phyloP scores from a whole-genome alignment of 2,888 invertebrate genomes.

The Eurytoma adleriae region DNA sequence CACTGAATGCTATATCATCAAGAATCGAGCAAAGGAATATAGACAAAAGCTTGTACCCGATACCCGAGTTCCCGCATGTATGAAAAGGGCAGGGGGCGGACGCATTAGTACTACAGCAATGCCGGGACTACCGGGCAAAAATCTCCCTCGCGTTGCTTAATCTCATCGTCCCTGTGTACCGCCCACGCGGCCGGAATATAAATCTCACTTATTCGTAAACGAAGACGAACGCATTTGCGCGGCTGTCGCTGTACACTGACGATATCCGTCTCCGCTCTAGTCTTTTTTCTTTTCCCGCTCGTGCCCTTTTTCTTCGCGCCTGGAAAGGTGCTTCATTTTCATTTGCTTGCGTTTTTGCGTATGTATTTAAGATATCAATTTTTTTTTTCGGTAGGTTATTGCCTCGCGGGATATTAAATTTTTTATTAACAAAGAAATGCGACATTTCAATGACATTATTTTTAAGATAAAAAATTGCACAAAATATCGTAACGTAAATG shows the following conservation, averaged over 20 bases:
- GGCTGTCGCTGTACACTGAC: not conserved
- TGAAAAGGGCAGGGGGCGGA: not conserved
- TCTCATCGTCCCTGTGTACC: slow-evolving; percentile 12
- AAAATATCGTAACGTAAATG: too few species aligned
- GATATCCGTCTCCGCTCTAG: not conserved
- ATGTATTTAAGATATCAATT: too few species aligned
- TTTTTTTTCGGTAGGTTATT: too few species aligned
- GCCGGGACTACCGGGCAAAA: not conserved
- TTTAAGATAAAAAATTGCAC: too few species aligned
- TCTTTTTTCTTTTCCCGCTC: not conserved
- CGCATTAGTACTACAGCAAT: not conserved
- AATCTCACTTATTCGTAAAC: slow-evolving; percentile 39
- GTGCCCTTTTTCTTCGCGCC: not conserved
- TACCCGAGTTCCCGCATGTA: too few species aligned
- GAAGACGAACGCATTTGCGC: slow-evolving; percentile 38
- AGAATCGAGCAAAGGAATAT: too few species aligned
- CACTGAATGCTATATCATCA: too few species aligned
- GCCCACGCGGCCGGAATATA: slow-evolving; percentile 31
- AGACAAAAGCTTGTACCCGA: too few species aligned
- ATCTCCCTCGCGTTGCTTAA: slow-evolving; percentile 24
- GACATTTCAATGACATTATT: too few species aligned
- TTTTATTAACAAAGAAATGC: too few species aligned
- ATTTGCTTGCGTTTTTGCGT: too few species aligned
- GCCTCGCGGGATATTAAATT: too few species aligned
- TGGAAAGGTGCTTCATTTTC: not conserved